Evolutionary conservation across 1,140 invertebrate species (phyloP), one percentile per base, ranked within the genome.

Genomic region (Pseudomyrmex concolor): DNA sequence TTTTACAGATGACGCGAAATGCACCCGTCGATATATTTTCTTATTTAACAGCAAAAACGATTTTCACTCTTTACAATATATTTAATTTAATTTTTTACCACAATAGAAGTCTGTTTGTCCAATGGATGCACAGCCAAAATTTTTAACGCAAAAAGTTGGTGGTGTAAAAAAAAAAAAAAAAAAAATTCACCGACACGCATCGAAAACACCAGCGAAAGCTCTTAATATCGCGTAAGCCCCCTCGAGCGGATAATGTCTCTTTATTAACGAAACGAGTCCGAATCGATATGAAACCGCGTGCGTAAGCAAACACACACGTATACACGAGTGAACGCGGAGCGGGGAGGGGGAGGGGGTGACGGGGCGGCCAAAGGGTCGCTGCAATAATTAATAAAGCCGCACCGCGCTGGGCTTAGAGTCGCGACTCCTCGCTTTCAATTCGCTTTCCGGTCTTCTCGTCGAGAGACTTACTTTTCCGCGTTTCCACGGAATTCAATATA

Each of bases 401-500:
- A 70, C 63, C 85, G 60, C 50, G 60, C 50, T 73, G 70, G 72
- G 83, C 72, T 82, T 81, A 77, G 63, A 25, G 25, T 25, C 60
- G 82, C 80, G 76, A 85, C 85, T 85, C 78, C 84, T 90, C 84
- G 84, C 84, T 86, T 87, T 77, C 76, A 63, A 70, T 87, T 89
- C 83, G 83, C 62, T 78, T 68, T 78, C 54, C 74, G 68, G 57
- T 80, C 82, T 87, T 91, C 81, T 64, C 54, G 81, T 64, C 85
- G 67, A n/a, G n/a, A n/a, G n/a, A 86, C 82, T 84, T 84, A 89
- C 88, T 86, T 89, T 88, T 84, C 83, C 86, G 34, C 34, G 84
- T 92, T 91, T 92, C 89, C 86, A 84, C 85, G 90, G 90, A 88
- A 91, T 92, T 92, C 91, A 88, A 91, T 92, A 92, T 91, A 92